Conservation (phyloP, 2,797 vertebrate genomes). For the Spinibarbus caldwelli region DNA sequence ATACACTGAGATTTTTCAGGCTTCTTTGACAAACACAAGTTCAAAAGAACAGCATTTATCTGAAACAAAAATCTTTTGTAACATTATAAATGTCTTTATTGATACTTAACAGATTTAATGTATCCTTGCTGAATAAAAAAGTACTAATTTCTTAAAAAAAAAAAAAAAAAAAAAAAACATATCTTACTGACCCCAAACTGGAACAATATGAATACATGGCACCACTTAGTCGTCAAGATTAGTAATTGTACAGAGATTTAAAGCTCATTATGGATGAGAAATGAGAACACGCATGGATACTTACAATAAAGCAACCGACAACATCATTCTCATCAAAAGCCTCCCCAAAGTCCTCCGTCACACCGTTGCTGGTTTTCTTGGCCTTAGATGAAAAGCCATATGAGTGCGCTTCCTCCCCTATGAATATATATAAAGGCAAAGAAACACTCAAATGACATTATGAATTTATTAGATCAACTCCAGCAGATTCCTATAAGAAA, state of each 20-base stretch:
- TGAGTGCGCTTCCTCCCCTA: conserved; percentile 95
- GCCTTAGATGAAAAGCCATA: conserved; percentile 93
- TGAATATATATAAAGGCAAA: not conserved
- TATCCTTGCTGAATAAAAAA: not conserved
- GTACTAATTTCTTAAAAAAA: not conserved
- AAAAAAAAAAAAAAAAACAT: not conserved
- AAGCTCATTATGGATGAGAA: not conserved
- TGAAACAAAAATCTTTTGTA: not conserved
- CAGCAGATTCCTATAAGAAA: not conserved
- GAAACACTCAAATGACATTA: not conserved
- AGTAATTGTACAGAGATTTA: not conserved
- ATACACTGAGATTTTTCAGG: not conserved
- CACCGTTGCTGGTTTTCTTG: conserved; percentile 94
- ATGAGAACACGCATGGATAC: conserved; percentile 57
- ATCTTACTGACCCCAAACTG: not conserved
- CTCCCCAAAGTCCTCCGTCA: conserved; percentile 95
- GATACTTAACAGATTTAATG: not conserved
- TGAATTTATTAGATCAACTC: not conserved
- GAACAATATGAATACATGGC: not conserved
- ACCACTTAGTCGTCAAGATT: not conserved
- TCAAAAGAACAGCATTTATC: not conserved
- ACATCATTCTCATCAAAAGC: conserved; percentile 97
- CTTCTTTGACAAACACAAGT: not conserved
- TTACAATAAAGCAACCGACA: conserved; percentile 95
- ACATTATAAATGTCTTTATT: not conserved